Base-by-base conservation (phyloP, 2,888 invertebrate genomes). In the Neoitamus cyanurus region DNA sequence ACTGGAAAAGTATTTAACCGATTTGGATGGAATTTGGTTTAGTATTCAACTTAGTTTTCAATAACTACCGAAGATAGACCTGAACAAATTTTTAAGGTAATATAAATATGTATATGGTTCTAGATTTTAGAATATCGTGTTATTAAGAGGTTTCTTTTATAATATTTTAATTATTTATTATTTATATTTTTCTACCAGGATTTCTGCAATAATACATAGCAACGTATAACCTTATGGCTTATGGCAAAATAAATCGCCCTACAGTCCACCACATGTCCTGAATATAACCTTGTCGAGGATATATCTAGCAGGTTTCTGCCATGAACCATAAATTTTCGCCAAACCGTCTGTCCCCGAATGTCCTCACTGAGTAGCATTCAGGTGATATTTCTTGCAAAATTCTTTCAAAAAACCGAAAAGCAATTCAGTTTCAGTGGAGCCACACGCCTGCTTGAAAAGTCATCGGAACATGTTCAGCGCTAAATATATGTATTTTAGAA, bases 401-500 rank as follows among this genome's bases (percentile, higher is more conserved):
- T 58, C 58, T 20, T 58, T 15, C 20, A 58, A 58, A 58, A 58
- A 9, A 20, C 7, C 58, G 58, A 58, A 58, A 15, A 58, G 58
- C 25, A 25, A 58, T 58, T n/a, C 15, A 9, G n/a, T 58, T 58
- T 25, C 25, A 9, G 15, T 20, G 15, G 48, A 48, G 20, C 3
- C 37, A 42, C 48, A 48, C 20, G 48, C 20, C 20, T 48, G 48
- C 5, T 20, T 20, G 48, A 48, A 48, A 48, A 48, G 48, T 48
- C 48, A 48, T 58, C 58, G 58, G 58, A 58, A 58, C 58, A 58
- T 58, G 58, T 25, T 11, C 25, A 58, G 25, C 58, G 25, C 58
- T 58, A 58, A 58, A 58, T 58, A 58, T 58, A 58, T 58, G 58
- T 34, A n/a, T 73, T 36, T 73, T 34, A 73, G 34, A 73, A 73